A percentile compares a stretch with the other conserved stretches of the same genome.
phyloP scores from a whole-genome alignment of 2,797 vertebrate species.

The Enteromius paludinosus region DNA sequence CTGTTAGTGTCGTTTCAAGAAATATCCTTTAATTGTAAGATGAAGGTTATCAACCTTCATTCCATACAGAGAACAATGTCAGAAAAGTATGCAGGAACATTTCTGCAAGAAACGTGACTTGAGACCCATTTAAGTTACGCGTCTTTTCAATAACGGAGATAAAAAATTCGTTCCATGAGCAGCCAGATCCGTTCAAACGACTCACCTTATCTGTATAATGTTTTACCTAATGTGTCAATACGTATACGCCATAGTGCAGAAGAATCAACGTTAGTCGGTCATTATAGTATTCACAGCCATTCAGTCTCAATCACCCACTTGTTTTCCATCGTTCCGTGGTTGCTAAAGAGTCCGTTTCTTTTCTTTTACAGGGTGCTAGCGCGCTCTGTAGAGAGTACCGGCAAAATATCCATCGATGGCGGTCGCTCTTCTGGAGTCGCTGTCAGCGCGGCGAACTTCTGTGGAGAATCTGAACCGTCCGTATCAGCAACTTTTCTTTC shows the following conservation, averaged over 20 bases:
- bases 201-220: not conserved
- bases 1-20: conserved; percentile 76
- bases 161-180: not conserved
- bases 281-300: not conserved
- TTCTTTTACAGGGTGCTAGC: conserved; percentile 2
- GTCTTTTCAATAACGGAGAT: not conserved
- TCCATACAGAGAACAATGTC: not conserved
- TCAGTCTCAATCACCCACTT: conserved; percentile 4
- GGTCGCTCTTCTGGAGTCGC: conserved; percentile 1
- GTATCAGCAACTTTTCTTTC: conserved; percentile 22
- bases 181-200: not conserved
- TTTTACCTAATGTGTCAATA: not conserved
- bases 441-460: conserved; percentile 23
- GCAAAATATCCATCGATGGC: conserved; percentile 10
- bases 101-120: conserved; percentile 19
- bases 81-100: not conserved
- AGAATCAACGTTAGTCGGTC: not conserved
- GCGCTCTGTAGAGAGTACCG: not conserved
- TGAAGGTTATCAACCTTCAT: conserved; percentile 69
- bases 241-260: not conserved
- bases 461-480: not conserved
- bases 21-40: conserved; percentile 89
- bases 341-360: not conserved
- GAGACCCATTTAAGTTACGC: not conserved
- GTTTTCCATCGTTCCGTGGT: conserved; percentile 3